phyloP scores from a whole-genome alignment of 1,140 invertebrate species.

The Cheumatopsyche charites region DNA sequence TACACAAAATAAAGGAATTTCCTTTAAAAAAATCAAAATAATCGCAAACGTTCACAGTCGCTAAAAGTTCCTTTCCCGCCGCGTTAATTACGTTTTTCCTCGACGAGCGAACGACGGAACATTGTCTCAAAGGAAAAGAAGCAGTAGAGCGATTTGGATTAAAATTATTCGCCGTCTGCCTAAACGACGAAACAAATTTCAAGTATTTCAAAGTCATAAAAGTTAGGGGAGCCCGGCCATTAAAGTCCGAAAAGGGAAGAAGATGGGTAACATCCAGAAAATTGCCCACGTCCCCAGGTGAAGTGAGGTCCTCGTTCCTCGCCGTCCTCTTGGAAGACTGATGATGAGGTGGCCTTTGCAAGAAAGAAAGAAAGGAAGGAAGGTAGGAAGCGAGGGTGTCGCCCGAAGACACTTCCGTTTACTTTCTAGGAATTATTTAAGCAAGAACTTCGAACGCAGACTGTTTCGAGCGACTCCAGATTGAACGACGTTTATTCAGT shows the following conservation, averaged over 20 bases:
- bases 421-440: not conserved
- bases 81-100: constrained; percentile 23
- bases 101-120: not conserved
- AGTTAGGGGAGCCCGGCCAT: constrained; percentile 20
- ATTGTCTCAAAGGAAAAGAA: constrained; percentile 13
- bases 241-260: constrained; percentile 31
- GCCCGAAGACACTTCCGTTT: constrained; percentile 15
- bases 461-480: too few relatives aligned
- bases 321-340: constrained; percentile 23
- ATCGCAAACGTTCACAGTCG: constrained; percentile 8
- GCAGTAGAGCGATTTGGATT: constrained; percentile 23
- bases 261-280: constrained; percentile 35
- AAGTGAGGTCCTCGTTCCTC: not conserved
- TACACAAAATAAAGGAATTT: not conserved
- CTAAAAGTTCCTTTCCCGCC: constrained; percentile 7
- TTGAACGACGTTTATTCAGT: too few relatives aligned
- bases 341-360: constrained; percentile 2
- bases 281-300: constrained; percentile 33
- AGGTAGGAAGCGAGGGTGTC: not conserved
- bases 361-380: not conserved
- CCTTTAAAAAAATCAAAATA: not conserved
- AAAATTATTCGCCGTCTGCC: constrained; percentile 23
- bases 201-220: constrained; percentile 39
- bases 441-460: too few relatives aligned
- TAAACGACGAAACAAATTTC: constrained; percentile 37